Conservation (phyloP, 2,888 invertebrate genomes). For the Muschampia plurimacula region DNA sequence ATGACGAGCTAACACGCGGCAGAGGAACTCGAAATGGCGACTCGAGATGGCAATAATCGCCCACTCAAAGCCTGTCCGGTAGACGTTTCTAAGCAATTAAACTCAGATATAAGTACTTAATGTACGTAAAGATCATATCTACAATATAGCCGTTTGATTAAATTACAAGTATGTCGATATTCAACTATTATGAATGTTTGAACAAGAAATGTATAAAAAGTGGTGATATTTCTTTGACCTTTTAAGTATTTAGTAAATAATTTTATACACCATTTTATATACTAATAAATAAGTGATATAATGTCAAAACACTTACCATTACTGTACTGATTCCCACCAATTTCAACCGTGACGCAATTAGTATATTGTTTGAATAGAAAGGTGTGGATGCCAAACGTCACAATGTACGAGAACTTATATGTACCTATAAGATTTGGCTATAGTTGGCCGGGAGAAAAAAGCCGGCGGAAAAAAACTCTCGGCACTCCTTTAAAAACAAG, state of each 20-base stretch:
- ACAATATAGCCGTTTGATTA: constrained; percentile 1
- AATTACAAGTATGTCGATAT: constrained; percentile 10
- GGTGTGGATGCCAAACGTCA: not conserved
- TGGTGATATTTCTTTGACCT: not conserved
- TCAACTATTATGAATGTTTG: not conserved
- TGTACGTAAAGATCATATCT: constrained; percentile 26
- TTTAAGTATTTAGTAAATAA: no score
- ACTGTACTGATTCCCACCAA: not conserved
- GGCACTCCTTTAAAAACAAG: no score
- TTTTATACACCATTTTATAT: no score
- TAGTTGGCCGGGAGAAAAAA: no score
- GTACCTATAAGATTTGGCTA: not conserved
- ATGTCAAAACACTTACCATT: not conserved
- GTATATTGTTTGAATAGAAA: not conserved
- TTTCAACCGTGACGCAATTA: not conserved
- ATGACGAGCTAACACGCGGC: constrained; percentile 26
- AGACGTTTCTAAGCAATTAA: constrained; percentile 21
- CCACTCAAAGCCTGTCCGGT: constrained; percentile 20
- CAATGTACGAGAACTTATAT: no score
- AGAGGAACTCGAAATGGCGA: constrained; percentile 12
- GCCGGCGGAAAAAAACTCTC: no score
- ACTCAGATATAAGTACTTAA: constrained; percentile 16
- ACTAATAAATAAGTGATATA: no score
- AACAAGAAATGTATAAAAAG: not conserved
- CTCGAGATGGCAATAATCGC: constrained; percentile 23